These are phyloP conservation scores for Papilio polytes DNA, from an alignment of 1,140 invertebrate genomes.

Conservation along the genomic window DNA sequence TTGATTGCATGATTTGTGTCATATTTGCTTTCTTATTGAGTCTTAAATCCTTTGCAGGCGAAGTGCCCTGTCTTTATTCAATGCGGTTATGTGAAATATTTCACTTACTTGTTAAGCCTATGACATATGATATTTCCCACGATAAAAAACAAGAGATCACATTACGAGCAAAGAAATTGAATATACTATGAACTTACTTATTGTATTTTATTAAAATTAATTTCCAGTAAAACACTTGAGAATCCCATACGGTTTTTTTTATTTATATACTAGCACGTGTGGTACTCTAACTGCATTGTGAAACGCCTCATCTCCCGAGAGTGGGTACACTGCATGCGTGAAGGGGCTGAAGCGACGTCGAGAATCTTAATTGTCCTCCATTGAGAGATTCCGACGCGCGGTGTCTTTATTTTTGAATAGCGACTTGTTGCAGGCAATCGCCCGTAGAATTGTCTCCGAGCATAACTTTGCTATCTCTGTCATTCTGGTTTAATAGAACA, in stretches of 20 bases:
- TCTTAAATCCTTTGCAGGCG: slow-evolving; percentile 53
- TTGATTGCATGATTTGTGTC: slow-evolving; percentile 54
- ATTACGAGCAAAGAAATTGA: background rate
- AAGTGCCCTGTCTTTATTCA: background rate
- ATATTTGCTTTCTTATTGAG: slow-evolving; percentile 54
- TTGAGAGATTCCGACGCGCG: slow-evolving; percentile 67
- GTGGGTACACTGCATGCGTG: slow-evolving; percentile 57
- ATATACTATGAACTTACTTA: background rate
- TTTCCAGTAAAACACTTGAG: background rate
- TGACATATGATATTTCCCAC: slow-evolving; percentile 14
- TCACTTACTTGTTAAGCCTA: background rate
- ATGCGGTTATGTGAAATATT: background rate
- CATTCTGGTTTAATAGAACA: background rate
- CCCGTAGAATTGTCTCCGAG: slow-evolving; percentile 54
- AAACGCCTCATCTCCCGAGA: background rate
- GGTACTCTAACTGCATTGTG: background rate
- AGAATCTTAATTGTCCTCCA: slow-evolving; percentile 80
- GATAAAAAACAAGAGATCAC: background rate
- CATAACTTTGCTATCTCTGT: slow-evolving; percentile 42
- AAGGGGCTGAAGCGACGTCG: slow-evolving; percentile 56
- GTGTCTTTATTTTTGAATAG: slow-evolving; percentile 74
- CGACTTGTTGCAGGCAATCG: slow-evolving; percentile 66
- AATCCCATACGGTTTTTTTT: background rate
- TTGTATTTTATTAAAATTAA: background rate
- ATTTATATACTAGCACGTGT: background rate